Conservation (phyloP, 1,140 invertebrate genomes). For the Chrysomallon squamiferum region DNA sequence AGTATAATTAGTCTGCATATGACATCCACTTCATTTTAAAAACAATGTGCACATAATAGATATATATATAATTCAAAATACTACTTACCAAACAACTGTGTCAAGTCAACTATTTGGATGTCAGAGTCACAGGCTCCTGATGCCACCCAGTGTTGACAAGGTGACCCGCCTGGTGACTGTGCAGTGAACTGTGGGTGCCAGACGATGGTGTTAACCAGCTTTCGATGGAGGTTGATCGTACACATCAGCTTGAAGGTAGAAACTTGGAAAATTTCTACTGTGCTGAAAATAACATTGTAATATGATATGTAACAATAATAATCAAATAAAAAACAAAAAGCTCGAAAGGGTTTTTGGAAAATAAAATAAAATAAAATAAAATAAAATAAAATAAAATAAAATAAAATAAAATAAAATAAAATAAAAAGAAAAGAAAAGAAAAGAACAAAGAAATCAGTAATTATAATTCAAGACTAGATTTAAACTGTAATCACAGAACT, state of each 20-base stretch:
- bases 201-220: slow-evolving; percentile 70
- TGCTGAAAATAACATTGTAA: slow-evolving; percentile 33
- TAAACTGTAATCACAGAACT: too few species aligned
- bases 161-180: slow-evolving; percentile 66
- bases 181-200: slow-evolving; percentile 77
- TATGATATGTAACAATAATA: not conserved
- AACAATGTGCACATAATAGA: too few species aligned
- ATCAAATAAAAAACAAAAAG: not conserved
- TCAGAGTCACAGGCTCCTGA: slow-evolving; percentile 67
- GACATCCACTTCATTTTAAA: too few species aligned
- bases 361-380: too few species aligned
- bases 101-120: slow-evolving; percentile 69
- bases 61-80: too few species aligned
- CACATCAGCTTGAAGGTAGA: slow-evolving; percentile 50
- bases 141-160: slow-evolving; percentile 71
- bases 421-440: too few species aligned
- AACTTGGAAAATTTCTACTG: slow-evolving; percentile 49
- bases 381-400: too few species aligned
- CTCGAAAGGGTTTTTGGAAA: too few species aligned
- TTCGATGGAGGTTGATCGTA: slow-evolving; percentile 65
- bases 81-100: not conserved
- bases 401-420: too few species aligned
- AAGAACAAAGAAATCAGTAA: too few species aligned
- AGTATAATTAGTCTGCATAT: too few species aligned
- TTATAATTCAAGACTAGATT: too few species aligned